phyloP scores from a whole-genome alignment of 1,140 invertebrate genomes.

The Euura lappo region DNA sequence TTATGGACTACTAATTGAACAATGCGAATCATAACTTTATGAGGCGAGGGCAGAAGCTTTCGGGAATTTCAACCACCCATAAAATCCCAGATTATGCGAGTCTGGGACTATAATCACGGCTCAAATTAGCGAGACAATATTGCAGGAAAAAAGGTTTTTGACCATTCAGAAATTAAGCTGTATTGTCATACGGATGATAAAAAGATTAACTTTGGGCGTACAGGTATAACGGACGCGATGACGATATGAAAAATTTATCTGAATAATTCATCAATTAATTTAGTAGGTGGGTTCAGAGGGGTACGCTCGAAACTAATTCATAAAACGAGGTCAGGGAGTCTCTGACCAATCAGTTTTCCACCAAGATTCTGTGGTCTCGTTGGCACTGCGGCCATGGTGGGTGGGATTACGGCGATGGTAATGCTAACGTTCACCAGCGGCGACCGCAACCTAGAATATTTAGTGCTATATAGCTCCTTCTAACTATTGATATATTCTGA shows the following conservation, averaged over 20 bases:
- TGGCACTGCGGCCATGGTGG: no score
- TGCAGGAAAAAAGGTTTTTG: no score
- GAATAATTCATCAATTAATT: neutral
- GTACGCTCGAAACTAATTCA: neutral
- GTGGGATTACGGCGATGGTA: no score
- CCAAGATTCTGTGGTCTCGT: neutral
- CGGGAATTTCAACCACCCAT: neutral
- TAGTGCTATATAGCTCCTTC: conserved; percentile 31
- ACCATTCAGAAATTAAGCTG: no score
- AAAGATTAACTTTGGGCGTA: neutral
- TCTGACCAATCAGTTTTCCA: neutral
- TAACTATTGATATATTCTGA: conserved; percentile 55
- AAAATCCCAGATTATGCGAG: no score
- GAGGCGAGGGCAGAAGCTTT: neutral
- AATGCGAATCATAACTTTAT: neutral
- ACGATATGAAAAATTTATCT: neutral
- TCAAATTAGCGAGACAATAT: no score
- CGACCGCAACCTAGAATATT: conserved; percentile 28
- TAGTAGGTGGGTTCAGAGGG: neutral
- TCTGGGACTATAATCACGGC: no score
- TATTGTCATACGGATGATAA: neutral
- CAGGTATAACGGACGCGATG: neutral
- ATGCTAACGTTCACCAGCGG: neutral
- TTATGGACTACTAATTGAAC: neutral
- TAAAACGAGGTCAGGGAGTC: conserved; percentile 1